Base-by-base conservation (phyloP, 2,797 vertebrate species). In the Pantherophis alleghaniensis region DNA sequence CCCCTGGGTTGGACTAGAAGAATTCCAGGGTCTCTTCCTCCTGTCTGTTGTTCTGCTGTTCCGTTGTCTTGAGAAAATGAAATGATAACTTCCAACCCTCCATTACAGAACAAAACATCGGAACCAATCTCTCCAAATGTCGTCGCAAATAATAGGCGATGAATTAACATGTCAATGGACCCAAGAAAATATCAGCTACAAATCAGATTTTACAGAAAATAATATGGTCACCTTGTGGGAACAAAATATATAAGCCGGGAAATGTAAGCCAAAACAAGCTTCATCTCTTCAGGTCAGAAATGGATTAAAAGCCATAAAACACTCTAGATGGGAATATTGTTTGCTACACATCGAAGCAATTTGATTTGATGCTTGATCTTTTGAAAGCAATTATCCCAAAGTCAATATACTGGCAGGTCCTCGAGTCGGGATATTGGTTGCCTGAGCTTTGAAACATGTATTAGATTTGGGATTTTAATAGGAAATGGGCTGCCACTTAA, bases 301-400 rank as follows among this genome's bases (percentile, higher is more conserved):
- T 90, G 9, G 26, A 5, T 66, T 47, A 92, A 66, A 93, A 93
- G 66, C 91, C 86, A 32, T 9, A 90, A 96, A 95, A 86, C 42
- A 59, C 89, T 94, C 56, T 2, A 89, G 92, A 90, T 91, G 61
- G 2, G 1, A 89, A 88, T 94, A 87, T 90, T 93, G 90, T 53
- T 90, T 92, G 28, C 14, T 37, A 91, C 92, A 93, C 7, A 59
- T 83, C 88, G 91, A 96, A 94, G 96, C 92, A 87, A 91, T 95
- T 95, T 95, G 74, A 61, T 79, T 28, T 47, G 37, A 55, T 74
- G 32, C 28, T 92, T 95, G 91, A 32, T 94, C 56, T 93, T 94
- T 95, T 87, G 90, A 96, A 97, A 96, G 90, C 66, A 95, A 89
- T 95, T 94, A 92, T 37, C 90, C 32, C 86, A 94, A 97, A 90